Evolutionary conservation across 2,888 invertebrate species (phyloP).

Genomic region (Chironomus riparius): DNA sequence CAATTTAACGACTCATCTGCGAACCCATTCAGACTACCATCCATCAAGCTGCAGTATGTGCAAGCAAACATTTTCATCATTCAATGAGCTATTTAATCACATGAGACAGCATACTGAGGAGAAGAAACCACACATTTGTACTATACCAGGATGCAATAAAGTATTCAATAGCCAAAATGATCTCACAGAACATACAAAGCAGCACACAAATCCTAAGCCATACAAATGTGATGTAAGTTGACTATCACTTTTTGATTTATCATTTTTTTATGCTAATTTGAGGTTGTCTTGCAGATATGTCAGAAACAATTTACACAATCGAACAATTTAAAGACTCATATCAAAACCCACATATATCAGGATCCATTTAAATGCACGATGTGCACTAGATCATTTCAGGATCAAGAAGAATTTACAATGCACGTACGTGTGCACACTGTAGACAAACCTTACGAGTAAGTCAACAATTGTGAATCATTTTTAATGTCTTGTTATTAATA

Average conservation of each 20-base stretch:
- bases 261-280: background rate
- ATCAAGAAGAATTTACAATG: slow-evolving; percentile 16
- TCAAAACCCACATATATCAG: slow-evolving; percentile 25
- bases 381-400: slow-evolving; percentile 24
- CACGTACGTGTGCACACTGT: slow-evolving; percentile 17
- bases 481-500: too few relatives aligned
- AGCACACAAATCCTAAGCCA: slow-evolving; percentile 19
- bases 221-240: slow-evolving; percentile 22
- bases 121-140: slow-evolving; percentile 15
- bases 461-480: too few relatives aligned
- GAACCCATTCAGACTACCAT: slow-evolving; percentile 22
- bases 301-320: slow-evolving; percentile 27
- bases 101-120: slow-evolving; percentile 21
- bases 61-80: slow-evolving; percentile 8
- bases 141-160: slow-evolving; percentile 8
- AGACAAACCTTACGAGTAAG: slow-evolving; percentile 18
- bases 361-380: slow-evolving; percentile 21
- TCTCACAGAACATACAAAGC: slow-evolving; percentile 17
- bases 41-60: slow-evolving; percentile 21
- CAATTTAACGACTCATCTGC: slow-evolving; percentile 12
- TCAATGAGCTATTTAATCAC: slow-evolving; percentile 22
- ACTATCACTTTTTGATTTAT: background rate
- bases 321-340: slow-evolving; percentile 25
- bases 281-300: background rate
- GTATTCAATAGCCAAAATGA: slow-evolving; percentile 15